These are phyloP conservation scores for Rhopalosiphum padi DNA, from an alignment of 1,140 invertebrate species.

Conservation along the genomic window DNA sequence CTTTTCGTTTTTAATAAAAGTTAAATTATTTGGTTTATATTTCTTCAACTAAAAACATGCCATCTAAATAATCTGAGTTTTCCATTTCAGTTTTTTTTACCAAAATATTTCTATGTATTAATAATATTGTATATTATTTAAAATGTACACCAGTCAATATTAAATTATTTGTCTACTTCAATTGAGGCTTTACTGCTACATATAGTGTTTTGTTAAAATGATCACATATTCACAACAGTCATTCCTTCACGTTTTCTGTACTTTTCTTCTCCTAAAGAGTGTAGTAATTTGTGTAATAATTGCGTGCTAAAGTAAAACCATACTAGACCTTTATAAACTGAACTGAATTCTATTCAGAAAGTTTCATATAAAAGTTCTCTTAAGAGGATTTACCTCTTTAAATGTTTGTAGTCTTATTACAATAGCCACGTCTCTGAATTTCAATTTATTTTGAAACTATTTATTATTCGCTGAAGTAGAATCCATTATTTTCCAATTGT, in stretches of 20 bases:
- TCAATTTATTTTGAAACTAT: neutral
- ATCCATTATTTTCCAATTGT: neutral
- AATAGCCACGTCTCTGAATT: neutral
- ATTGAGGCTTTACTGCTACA: neutral
- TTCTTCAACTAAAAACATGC: neutral
- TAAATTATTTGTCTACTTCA: neutral
- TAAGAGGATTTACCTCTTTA: neutral
- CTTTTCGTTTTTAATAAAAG: neutral
- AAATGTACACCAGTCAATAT: neutral
- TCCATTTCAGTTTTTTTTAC: neutral
- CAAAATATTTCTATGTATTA: neutral
- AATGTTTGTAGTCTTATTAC: neutral
- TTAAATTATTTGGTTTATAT: neutral
- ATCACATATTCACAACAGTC: neutral
- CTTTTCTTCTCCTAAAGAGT: neutral
- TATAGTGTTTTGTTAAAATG: neutral
- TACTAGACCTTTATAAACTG: neutral
- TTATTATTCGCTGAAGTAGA: neutral
- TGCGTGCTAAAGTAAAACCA: neutral
- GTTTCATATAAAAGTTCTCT: neutral
- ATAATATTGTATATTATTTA: neutral
- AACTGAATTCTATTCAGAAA: neutral
- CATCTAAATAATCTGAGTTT: neutral
- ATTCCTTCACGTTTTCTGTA: neutral
- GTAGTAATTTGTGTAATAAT: neutral